Evolutionary conservation across 2,113 vertebrate species (phyloP).

Genomic region (Hippoglossus stenolepis): DNA sequence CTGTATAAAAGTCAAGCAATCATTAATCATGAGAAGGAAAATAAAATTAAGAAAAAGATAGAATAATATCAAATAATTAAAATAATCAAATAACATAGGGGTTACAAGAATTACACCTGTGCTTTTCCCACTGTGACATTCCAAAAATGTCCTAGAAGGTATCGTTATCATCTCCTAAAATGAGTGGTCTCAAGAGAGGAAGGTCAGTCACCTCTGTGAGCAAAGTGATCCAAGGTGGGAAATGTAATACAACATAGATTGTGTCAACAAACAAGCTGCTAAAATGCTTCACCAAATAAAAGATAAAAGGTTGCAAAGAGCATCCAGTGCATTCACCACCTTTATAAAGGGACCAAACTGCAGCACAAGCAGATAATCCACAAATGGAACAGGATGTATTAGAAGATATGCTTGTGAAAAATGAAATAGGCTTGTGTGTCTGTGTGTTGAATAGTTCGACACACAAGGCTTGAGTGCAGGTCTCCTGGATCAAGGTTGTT

Average conservation of each 20-base stretch:
- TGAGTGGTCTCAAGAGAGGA: neutral
- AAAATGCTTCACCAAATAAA: neutral
- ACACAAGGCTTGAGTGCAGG: neutral
- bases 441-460: neutral
- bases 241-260: neutral
- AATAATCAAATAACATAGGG: no score
- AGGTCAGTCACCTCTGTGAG: neutral
- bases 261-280: neutral
- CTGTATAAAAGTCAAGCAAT: no score
- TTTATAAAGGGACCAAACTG: conserved; percentile 8
- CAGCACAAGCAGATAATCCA: conserved; percentile 9
- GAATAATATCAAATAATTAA: no score
- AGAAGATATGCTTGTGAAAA: neutral
- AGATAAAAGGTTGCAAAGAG: neutral
- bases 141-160: fast-evolving
- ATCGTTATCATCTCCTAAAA: neutral
- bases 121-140: no score
- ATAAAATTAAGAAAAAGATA: no score
- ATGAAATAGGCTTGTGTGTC: neutral
- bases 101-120: no score
- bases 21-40: no score
- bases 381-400: conserved; percentile 22
- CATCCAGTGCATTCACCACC: conserved; percentile 34
- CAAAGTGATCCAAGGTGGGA: neutral
- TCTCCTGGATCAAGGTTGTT: neutral